These are phyloP conservation scores for Thalassoma bifasciatum DNA, from an alignment of 2,113 vertebrate species.

Conservation along the genomic window DNA sequence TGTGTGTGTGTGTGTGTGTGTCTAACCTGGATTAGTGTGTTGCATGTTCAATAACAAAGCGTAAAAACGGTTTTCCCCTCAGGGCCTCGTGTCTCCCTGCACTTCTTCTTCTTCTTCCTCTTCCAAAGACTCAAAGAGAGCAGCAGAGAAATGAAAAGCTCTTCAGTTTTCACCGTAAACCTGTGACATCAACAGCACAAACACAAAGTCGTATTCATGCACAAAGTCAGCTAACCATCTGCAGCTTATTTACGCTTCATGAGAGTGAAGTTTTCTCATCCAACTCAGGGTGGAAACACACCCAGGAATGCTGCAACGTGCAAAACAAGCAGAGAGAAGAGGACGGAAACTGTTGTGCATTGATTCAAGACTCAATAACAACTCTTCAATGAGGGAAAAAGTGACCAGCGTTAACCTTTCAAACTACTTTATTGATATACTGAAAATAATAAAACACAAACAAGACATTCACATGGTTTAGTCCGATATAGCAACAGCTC, in stretches of 20 bases:
- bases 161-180: background rate
- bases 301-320: background rate
- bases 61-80: too few relatives aligned
- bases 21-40: too few relatives aligned
- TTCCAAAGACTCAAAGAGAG: background rate
- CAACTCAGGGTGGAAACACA: background rate
- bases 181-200: background rate
- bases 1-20: too few relatives aligned
- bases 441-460: constrained; percentile 33
- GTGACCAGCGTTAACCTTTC: constrained; percentile 16
- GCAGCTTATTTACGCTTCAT: background rate
- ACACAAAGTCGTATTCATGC: background rate
- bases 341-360: background rate
- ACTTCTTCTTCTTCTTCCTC: too few relatives aligned
- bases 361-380: background rate
- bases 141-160: background rate
- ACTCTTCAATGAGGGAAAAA: background rate
- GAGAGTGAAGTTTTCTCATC: background rate
- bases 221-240: background rate
- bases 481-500: constrained; percentile 31
- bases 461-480: constrained; percentile 51
- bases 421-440: constrained; percentile 76
- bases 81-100: background rate
- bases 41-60: too few relatives aligned
- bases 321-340: background rate